These are phyloP conservation scores for Erethizon dorsatum DNA, from an alignment of 2,797 vertebrate species.

Conservation along the genomic window DNA sequence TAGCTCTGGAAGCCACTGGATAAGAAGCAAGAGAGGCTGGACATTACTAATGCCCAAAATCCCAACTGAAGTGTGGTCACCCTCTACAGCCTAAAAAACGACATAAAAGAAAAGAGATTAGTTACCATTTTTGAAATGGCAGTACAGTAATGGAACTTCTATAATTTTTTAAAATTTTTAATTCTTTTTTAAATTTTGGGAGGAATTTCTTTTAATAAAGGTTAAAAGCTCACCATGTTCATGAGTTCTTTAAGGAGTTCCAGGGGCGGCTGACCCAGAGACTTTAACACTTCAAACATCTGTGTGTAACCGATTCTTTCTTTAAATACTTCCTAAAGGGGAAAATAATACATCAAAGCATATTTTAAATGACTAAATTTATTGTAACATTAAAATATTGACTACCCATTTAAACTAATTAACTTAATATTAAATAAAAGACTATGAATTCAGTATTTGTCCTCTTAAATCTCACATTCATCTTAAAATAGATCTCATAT, in stretches of 20 bases:
- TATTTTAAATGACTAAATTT: slow-evolving; percentile 61
- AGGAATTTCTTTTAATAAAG: slow-evolving; percentile 30
- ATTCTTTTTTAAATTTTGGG: neutral
- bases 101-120: slow-evolving; percentile 76
- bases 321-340: slow-evolving; percentile 96
- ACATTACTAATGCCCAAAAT: slow-evolving; percentile 98
- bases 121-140: slow-evolving; percentile 20
- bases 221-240: slow-evolving; percentile 96
- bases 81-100: slow-evolving; percentile 95
- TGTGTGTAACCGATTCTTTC: slow-evolving; percentile 98
- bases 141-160: neutral
- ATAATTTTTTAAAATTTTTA: neutral
- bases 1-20: slow-evolving; percentile 97
- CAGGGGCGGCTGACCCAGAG: slow-evolving; percentile 95
- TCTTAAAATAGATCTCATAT: slow-evolving; percentile 60
- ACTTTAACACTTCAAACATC: slow-evolving; percentile 96
- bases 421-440: slow-evolving; percentile 43
- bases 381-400: slow-evolving; percentile 29
- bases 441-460: slow-evolving; percentile 56
- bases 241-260: slow-evolving; percentile 97
- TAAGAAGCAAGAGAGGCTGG: slow-evolving; percentile 96
- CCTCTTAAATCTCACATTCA: slow-evolving; percentile 42
- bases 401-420: slow-evolving; percentile 50
- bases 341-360: slow-evolving; percentile 77
- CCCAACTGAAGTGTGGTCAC: slow-evolving; percentile 97